Evolutionary conservation across 1,140 invertebrate genomes (phyloP).

Genomic region (Pseudomyrmex gracilis): DNA sequence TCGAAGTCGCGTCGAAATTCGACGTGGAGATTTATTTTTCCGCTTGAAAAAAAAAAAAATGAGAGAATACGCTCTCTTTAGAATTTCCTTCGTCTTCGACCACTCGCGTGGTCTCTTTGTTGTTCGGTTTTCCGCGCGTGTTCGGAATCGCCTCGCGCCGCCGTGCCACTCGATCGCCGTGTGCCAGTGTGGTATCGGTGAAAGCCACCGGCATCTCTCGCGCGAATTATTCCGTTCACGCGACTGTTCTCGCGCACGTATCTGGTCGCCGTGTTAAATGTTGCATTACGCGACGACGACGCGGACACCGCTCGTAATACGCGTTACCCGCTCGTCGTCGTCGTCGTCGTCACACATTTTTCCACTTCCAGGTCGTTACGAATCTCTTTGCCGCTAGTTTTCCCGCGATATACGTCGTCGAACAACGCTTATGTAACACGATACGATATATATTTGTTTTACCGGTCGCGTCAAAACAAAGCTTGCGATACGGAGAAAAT

Average conservation of each 20-base stretch:
- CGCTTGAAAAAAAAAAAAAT: background rate
- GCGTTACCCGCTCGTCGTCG: background rate
- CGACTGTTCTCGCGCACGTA: background rate
- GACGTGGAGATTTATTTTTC: background rate
- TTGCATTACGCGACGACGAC: slow-evolving; percentile 22
- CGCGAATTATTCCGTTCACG: slow-evolving; percentile 31
- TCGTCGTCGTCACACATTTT: background rate
- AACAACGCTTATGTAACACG: too few relatives aligned
- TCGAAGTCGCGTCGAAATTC: background rate
- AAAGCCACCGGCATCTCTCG: slow-evolving; percentile 8
- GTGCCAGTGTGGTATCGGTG: slow-evolving; percentile 8
- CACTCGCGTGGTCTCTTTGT: background rate
- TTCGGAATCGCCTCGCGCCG: background rate
- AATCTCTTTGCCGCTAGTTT: background rate
- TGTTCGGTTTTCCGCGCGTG: slow-evolving; percentile 21
- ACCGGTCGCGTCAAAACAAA: too few relatives aligned
- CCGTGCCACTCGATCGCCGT: slow-evolving; percentile 4
- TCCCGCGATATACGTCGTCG: background rate
- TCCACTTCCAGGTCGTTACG: background rate
- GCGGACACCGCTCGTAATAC: slow-evolving; percentile 3
- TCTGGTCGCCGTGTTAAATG: slow-evolving; percentile 16
- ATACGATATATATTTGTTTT: too few relatives aligned
- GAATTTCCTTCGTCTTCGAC: slow-evolving; percentile 16
- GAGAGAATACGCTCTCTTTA: slow-evolving; percentile 1
- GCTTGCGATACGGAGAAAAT: too few relatives aligned